phyloP scores from a whole-genome alignment of 2,113 vertebrate species.

The Pipra filicauda region DNA sequence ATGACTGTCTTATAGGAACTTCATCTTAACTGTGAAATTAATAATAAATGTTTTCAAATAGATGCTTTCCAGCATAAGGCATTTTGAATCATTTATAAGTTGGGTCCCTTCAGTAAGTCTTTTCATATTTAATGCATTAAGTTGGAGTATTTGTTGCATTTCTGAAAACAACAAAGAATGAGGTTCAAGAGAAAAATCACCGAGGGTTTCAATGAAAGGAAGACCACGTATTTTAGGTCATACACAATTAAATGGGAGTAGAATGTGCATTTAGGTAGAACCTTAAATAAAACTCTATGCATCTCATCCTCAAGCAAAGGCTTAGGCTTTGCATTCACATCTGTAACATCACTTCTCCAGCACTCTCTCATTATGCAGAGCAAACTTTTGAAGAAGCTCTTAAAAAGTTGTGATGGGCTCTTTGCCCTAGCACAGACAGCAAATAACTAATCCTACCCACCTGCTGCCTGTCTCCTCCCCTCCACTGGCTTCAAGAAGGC shows the following conservation, averaged over 20 bases:
- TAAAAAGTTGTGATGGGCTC: neutral
- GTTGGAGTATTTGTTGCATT: conserved; percentile 53
- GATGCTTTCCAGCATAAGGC: conserved; percentile 51
- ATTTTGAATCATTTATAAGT: conserved; percentile 71
- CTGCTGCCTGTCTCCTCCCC: neutral
- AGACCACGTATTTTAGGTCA: neutral
- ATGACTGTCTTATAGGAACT: conserved; percentile 56
- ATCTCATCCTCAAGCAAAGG: neutral
- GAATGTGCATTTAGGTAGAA: neutral
- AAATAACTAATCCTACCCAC: neutral
- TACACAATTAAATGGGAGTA: neutral
- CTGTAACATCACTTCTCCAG: neutral
- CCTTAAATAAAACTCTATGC: neutral
- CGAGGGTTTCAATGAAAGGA: neutral
- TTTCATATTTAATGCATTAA: conserved; percentile 76
- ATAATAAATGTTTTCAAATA: conserved; percentile 74
- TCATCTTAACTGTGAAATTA: conserved; percentile 63
- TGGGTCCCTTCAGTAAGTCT: conserved; percentile 44
- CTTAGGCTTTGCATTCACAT: neutral
- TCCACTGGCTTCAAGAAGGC: neutral
- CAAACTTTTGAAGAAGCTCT: neutral
- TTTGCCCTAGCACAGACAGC: neutral
- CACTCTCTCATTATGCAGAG: neutral
- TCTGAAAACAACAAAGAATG: conserved; percentile 53
- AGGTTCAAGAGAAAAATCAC: conserved; percentile 8